These are phyloP conservation scores for Chelon labrosus DNA, from an alignment of 2,797 vertebrate genomes.

Conservation along the genomic window DNA sequence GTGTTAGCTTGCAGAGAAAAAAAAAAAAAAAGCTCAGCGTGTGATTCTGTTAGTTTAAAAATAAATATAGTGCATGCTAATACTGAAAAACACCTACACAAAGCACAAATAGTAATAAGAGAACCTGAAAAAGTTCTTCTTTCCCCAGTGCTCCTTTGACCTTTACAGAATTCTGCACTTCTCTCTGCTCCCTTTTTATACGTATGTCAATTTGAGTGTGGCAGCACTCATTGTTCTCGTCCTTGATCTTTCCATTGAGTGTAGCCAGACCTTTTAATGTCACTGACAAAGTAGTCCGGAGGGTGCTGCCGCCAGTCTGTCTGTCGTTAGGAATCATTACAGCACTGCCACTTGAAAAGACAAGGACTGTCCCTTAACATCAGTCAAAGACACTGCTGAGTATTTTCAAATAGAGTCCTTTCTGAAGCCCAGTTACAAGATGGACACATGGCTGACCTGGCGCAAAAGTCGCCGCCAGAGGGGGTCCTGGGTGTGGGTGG, in stretches of 20 bases:
- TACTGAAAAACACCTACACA: constrained; percentile 14
- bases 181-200: constrained; percentile 71
- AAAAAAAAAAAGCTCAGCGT: not conserved
- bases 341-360: constrained; percentile 75
- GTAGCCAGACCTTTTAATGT: constrained; percentile 79
- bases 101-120: not conserved
- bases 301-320: constrained; percentile 72
- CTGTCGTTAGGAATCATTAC: constrained; percentile 79
- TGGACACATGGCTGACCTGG: constrained; percentile 59
- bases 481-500: constrained; percentile 52
- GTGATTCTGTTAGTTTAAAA: constrained; percentile 28
- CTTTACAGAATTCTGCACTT: constrained; percentile 62
- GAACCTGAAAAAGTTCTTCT: constrained; percentile 40
- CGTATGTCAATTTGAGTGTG: constrained; percentile 74
- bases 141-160: constrained; percentile 54
- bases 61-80: constrained; percentile 9
- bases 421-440: constrained; percentile 40
- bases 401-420: constrained; percentile 61
- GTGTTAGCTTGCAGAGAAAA: not conserved
- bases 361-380: constrained; percentile 74
- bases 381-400: constrained; percentile 67
- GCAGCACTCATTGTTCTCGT: constrained; percentile 75
- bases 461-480: constrained; percentile 42
- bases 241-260: constrained; percentile 78
- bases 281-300: constrained; percentile 78